Evolutionary conservation across 1,140 invertebrate genomes (phyloP).

Genomic region (Psix sp.): DNA sequence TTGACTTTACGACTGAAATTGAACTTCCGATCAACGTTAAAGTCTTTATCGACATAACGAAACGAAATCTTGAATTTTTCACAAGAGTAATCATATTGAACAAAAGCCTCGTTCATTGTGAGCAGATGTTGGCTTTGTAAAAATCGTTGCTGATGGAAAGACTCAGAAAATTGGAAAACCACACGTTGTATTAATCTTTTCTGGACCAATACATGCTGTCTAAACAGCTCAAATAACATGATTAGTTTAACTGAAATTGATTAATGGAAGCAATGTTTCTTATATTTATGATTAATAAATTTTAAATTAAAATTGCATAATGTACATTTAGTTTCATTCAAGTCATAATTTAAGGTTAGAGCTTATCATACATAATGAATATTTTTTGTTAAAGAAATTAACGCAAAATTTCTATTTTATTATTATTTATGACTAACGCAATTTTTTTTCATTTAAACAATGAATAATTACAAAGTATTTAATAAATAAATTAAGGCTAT

Average conservation of each 20-base stretch:
- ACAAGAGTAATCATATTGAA: conserved; percentile 71
- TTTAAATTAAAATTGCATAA: neutral
- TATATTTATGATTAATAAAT: neutral
- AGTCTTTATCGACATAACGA: conserved; percentile 73
- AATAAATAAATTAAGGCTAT: no score
- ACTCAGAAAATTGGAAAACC: neutral
- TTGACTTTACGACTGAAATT: conserved; percentile 81
- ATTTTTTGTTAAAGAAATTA: no score
- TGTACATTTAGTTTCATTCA: no score
- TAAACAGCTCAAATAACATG: neutral
- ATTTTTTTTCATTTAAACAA: no score
- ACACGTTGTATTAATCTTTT: neutral
- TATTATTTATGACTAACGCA: no score
- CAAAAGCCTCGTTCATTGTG: conserved; percentile 78
- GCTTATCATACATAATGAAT: no score
- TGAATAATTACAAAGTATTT: no score
- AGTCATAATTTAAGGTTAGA: no score
- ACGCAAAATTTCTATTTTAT: no score
- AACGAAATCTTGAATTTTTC: conserved; percentile 77
- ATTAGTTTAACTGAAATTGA: neutral
- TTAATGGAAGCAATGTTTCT: neutral
- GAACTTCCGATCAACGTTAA: conserved; percentile 79
- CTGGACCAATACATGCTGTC: neutral
- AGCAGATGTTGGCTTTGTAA: conserved; percentile 16
- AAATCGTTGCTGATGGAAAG: neutral